A percentile compares a stretch with the other conserved stretches of the same genome.
Evolutionary conservation across 2,113 vertebrate genomes (phyloP).

Genomic region (Xerus inauris): DNA sequence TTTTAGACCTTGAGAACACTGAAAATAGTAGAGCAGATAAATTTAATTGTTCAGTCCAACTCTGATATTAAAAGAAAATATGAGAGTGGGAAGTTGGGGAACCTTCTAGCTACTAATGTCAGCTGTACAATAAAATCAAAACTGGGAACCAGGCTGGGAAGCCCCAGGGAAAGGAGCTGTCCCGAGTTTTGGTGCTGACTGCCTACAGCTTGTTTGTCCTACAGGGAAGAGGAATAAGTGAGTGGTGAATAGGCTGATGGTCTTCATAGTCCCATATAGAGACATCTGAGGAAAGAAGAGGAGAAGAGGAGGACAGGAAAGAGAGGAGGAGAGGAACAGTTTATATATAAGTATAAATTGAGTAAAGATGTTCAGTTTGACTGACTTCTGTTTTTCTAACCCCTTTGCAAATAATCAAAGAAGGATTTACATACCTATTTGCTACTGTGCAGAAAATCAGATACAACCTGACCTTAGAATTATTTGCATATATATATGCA

Average conservation of each 20-base stretch:
- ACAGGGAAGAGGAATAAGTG: background rate
- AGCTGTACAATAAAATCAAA: slow-evolving; percentile 27
- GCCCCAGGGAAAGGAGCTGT: slow-evolving; percentile 81
- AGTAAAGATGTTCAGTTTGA: slow-evolving; percentile 6
- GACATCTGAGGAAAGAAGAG: background rate
- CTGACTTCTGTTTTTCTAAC: background rate
- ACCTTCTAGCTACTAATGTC: background rate
- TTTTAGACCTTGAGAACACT: background rate
- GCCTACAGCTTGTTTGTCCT: slow-evolving; percentile 15
- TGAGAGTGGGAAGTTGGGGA: background rate
- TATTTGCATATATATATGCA: too few species aligned
- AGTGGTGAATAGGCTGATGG: background rate
- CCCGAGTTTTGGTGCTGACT: slow-evolving; percentile 76
- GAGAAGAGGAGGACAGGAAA: background rate
- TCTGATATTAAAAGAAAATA: slow-evolving; percentile 8
- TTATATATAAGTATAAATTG: background rate
- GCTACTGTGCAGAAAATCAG: background rate
- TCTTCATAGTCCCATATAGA: background rate
- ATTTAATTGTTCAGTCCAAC: background rate
- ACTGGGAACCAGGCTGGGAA: slow-evolving; percentile 20
- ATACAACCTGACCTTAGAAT: background rate
- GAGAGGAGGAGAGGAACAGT: background rate
- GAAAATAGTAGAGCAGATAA: slow-evolving; percentile 28
- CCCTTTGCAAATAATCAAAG: background rate
- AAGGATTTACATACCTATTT: background rate